A percentile compares a stretch with the other conserved stretches of the same genome.
Conservation (phyloP, 2,113 vertebrate genomes). For the Cephalopholis sonnerati region DNA sequence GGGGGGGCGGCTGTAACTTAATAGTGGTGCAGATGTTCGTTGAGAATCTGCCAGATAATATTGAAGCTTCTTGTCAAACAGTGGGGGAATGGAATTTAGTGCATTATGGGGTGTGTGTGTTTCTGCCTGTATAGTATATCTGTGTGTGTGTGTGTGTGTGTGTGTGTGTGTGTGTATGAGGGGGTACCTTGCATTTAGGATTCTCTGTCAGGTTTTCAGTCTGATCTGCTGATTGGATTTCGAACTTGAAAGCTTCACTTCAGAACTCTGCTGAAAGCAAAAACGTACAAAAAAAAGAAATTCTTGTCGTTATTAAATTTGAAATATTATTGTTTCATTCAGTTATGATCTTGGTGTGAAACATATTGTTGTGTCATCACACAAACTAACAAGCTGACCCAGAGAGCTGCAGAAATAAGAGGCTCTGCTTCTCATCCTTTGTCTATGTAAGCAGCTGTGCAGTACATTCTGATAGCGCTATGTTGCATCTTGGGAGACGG, state of each 20-base stretch:
- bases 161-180: not conserved
- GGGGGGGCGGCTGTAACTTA: conserved; percentile 75
- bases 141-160: not conserved
- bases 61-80: conserved; percentile 69
- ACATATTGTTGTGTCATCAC: not conserved
- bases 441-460: no score
- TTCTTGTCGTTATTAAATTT: no score
- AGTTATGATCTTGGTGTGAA: not conserved
- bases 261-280: not conserved
- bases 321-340: conserved; percentile 4
- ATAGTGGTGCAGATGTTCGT: conserved; percentile 86
- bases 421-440: no score
- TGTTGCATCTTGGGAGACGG: no score
- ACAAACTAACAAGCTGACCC: not conserved
- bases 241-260: not conserved
- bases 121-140: not conserved
- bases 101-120: conserved; percentile 3
- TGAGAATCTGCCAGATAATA: conserved; percentile 82
- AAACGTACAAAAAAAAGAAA: not conserved
- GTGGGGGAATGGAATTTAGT: conserved; percentile 55
- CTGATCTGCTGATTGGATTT: conserved; percentile 8
- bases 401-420: not conserved
- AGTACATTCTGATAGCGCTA: no score
- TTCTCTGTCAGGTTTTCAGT: conserved; percentile 4
- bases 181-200: not conserved